phyloP scores from a whole-genome alignment of 1,140 invertebrate genomes.

The Teleopsis dalmanni region DNA sequence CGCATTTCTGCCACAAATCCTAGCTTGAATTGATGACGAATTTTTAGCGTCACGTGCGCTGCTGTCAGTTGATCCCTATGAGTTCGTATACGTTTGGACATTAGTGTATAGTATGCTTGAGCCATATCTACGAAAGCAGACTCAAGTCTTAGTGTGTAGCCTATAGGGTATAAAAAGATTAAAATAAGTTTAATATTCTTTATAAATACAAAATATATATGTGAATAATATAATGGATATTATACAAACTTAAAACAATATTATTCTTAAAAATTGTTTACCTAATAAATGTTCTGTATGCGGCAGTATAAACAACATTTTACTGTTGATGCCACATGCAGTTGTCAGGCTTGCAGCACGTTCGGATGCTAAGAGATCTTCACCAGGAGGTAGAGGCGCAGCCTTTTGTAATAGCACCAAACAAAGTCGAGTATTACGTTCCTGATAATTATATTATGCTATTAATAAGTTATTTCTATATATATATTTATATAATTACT shows the following conservation, averaged over 20 bases:
- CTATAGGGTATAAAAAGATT: conserved; percentile 13
- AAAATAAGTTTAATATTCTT: not conserved
- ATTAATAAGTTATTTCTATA: too few species aligned
- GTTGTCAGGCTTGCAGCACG: conserved; percentile 79
- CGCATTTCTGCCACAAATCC: conserved; percentile 93
- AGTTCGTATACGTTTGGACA: conserved; percentile 77
- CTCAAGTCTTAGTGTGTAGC: conserved; percentile 67
- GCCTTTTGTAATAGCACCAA: conserved; percentile 84
- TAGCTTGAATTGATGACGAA: conserved; percentile 95
- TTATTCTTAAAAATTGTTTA: too few species aligned
- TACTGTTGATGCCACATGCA: conserved; percentile 84
- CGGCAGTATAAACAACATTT: conserved; percentile 85
- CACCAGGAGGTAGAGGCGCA: conserved; percentile 66
- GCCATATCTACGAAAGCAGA: conserved; percentile 88
- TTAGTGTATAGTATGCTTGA: conserved; percentile 84
- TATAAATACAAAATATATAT: too few species aligned
- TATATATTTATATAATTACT: not conserved
- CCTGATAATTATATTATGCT: conserved; percentile 54
- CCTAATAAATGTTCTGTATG: conserved; percentile 81
- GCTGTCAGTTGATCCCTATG: conserved; percentile 87
- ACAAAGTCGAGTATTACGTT: conserved; percentile 77
- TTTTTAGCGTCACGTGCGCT: conserved; percentile 84
- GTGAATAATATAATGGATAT: not conserved
- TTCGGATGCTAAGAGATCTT: conserved; percentile 82
- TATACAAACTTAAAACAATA: too few species aligned